Conservation (phyloP, 37 sponge, comb jelly and placozoan species). For the Oscarella lobularis region DNA sequence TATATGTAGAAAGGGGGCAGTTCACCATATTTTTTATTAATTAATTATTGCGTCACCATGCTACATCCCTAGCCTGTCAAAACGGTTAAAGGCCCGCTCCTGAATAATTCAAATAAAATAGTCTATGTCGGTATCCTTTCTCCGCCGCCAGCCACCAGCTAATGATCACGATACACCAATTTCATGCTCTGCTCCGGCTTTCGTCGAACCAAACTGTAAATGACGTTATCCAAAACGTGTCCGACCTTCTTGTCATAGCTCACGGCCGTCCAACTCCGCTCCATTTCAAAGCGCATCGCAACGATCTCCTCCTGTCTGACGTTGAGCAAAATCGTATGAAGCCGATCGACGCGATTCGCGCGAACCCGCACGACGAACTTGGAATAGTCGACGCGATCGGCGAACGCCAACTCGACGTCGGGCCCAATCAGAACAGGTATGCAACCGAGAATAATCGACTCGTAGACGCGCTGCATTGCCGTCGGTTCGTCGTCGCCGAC, state of each 20-base stretch:
- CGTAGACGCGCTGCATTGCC: conserved; percentile 18
- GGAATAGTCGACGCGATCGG: conserved; percentile 21
- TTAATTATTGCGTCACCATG: too few relatives aligned
- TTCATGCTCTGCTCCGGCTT: neutral
- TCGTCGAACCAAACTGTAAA: neutral
- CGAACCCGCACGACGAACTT: conserved; percentile 21
- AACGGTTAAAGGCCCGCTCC: too few relatives aligned
- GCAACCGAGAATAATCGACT: conserved; percentile 24
- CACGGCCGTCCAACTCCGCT: conserved; percentile 18
- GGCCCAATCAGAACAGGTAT: conserved; percentile 33
- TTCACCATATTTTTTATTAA: too few relatives aligned
- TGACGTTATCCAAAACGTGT: neutral
- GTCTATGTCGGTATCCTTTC: too few relatives aligned
- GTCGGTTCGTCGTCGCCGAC: too few relatives aligned
- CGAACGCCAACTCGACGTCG: conserved; percentile 34
- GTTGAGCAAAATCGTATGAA: conserved; percentile 14
- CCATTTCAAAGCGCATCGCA: conserved; percentile 23
- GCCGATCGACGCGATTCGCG: neutral
- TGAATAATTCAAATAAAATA: too few relatives aligned
- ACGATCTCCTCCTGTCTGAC: neutral
- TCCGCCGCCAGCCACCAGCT: too few relatives aligned
- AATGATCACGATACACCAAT: neutral
- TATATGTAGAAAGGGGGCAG: too few relatives aligned
- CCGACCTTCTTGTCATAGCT: conserved; percentile 12
- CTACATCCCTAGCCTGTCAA: too few relatives aligned